These are phyloP conservation scores for Parazoanthus atlanticus DNA, from an alignment of 92 coral and sea anemone genomes.

Conservation along the genomic window DNA sequence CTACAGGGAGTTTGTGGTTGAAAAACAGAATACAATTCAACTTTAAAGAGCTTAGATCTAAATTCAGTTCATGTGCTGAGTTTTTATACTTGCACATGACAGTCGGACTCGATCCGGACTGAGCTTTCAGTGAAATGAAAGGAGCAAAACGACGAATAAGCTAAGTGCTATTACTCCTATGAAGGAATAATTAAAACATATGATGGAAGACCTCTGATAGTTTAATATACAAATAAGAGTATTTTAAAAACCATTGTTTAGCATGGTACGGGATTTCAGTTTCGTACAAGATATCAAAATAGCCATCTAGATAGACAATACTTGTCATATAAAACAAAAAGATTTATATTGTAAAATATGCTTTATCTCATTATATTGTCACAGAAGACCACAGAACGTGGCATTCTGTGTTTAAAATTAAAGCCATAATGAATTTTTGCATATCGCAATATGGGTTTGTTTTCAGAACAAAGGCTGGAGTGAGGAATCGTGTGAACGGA, in stretches of 20 bases:
- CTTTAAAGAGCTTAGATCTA: not conserved
- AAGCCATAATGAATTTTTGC: not conserved
- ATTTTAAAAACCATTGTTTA: constrained; percentile 4
- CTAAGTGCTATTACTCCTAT: constrained; percentile 1
- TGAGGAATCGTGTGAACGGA: not conserved
- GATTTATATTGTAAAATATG: not conserved
- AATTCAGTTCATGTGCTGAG: not conserved
- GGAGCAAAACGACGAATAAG: not conserved
- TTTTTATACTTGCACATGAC: not conserved
- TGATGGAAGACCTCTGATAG: not conserved
- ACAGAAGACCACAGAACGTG: not conserved
- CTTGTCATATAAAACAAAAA: constrained; percentile 2
- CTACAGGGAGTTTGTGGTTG: not conserved
- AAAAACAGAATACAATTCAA: not conserved
- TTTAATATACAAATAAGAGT: constrained; percentile 13
- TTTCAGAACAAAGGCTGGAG: not conserved
- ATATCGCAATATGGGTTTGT: not conserved
- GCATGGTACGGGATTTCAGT: not conserved
- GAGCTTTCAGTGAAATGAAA: constrained; percentile 17
- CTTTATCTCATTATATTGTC: not conserved
- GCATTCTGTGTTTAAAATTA: constrained; percentile 10
- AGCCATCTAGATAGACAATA: constrained; percentile 5
- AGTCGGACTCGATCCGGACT: not conserved
- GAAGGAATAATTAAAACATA: constrained; percentile 18
- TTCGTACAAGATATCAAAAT: constrained; percentile 1